Evolutionary conservation across 1,140 invertebrate genomes (phyloP), one percentile per base, ranked within the genome.

Genomic region (Drosophila albomicans): DNA sequence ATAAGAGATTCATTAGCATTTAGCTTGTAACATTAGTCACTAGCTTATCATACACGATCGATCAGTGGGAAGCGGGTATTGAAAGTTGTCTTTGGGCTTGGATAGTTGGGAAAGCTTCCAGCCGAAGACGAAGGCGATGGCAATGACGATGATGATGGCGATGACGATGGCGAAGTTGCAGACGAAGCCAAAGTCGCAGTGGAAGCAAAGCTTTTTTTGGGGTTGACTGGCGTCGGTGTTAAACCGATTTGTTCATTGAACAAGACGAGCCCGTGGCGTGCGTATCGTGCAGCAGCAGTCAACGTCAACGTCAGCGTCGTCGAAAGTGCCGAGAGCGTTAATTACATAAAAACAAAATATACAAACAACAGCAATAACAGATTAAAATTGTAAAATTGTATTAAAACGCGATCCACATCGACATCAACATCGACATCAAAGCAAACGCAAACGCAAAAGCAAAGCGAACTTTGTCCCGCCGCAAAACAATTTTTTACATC

Each of bases 231-330:
- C 45, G 54, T 61, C 69, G 63, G 61, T 54, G 61, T 64, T 74
- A 77, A 69, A 70, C 65, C 74, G 79, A 81, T 79, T 75, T 81
- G 85, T 62, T 89, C 85, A 88, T 88, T 88, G 85, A 88, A 88
- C 67, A 89, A 88, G 75, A 69, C 78, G 81, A 89, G 81, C 71
- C 77, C 85, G 85, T 89, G 74, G 81, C 85, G 85, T 85, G 81
- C 85, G 85, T 89, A 85, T 81, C 80, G 85, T 68, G 58, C 65
- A 81, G 63, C 41, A 43, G 41, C 10, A 38, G 7, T 38, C 35
- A 38, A 10, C 35, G 35, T 38, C 38, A 41, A 6, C 28, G 30
- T 48, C 58, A 79, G 66, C 81, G 70, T 62, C 52, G 30, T 63
- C 15, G 48, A 59, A 69, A 56, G 66, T 71, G 63, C 28, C 58